Conservation (phyloP, 1,140 invertebrate genomes). For the Venturia canescens region DNA sequence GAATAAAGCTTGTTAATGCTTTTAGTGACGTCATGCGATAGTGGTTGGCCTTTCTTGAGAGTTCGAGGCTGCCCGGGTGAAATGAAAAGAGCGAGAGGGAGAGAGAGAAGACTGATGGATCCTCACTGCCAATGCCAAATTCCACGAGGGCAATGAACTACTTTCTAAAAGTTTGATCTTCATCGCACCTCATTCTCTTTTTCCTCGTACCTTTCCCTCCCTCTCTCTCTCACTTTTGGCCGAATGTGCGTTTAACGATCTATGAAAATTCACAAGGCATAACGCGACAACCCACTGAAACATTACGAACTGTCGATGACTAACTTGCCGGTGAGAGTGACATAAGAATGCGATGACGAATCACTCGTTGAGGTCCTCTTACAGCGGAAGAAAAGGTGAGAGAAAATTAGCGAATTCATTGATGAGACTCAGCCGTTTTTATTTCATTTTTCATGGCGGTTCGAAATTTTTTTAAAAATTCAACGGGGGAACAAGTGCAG, state of each 20-base stretch:
- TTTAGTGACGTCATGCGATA: slow-evolving; percentile 7
- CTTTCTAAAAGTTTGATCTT: slow-evolving; percentile 53
- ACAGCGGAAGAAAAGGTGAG: not conserved
- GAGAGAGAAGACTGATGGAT: slow-evolving; percentile 9
- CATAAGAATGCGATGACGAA: slow-evolving; percentile 33
- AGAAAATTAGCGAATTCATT: too few relatives aligned
- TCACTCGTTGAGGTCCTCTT: not conserved
- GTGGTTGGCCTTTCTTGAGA: slow-evolving; percentile 55
- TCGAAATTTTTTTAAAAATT: too few relatives aligned
- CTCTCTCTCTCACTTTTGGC: not conserved
- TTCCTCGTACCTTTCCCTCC: not conserved
- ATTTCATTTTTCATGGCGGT: too few relatives aligned
- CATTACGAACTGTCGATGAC: slow-evolving; percentile 17
- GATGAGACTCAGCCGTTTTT: too few relatives aligned
- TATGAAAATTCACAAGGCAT: slow-evolving; percentile 22
- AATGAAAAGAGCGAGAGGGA: not conserved
- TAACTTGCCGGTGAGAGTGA: slow-evolving; percentile 9
- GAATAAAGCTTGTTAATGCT: not conserved
- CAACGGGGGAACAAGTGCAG: too few relatives aligned
- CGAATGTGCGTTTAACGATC: not conserved
- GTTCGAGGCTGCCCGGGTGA: slow-evolving; percentile 42
- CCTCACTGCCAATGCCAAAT: slow-evolving; percentile 64
- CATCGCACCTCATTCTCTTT: slow-evolving; percentile 29
- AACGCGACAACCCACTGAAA: not conserved
- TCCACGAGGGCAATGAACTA: slow-evolving; percentile 59